phyloP scores from a whole-genome alignment of 2,113 vertebrate species.

The Lathamus discolor region DNA sequence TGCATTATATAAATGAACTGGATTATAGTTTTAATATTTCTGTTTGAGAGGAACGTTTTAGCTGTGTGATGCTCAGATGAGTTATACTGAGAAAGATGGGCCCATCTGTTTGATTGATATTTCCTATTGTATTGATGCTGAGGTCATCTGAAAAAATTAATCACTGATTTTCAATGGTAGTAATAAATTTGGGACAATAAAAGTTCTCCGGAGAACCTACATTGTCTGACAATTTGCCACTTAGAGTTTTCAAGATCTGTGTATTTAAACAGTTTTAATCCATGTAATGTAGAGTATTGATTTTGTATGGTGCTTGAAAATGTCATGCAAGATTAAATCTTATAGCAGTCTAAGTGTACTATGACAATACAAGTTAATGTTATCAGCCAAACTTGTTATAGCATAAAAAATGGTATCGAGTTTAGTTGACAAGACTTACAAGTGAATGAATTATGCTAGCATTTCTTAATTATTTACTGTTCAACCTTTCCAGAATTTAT shows the following conservation, averaged over 20 bases:
- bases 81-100: constrained; percentile 4
- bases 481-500: constrained; percentile 11
- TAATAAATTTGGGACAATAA: constrained; percentile 57
- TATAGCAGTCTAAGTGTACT: constrained; percentile 51
- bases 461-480: constrained; percentile 58
- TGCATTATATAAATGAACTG: not conserved
- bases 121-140: constrained; percentile 37
- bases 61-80: not conserved
- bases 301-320: constrained; percentile 69
- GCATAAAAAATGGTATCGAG: constrained; percentile 39
- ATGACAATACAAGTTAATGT: constrained; percentile 60
- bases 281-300: constrained; percentile 63
- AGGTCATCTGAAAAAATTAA: constrained; percentile 52
- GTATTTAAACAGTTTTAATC: constrained; percentile 70
- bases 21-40: not conserved
- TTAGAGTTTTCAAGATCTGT: constrained; percentile 54
- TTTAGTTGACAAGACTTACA: constrained; percentile 45
- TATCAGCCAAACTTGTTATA: constrained; percentile 61
- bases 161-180: constrained; percentile 52
- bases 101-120: constrained; percentile 38
- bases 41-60: constrained; percentile 3
- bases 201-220: constrained; percentile 45
- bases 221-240: constrained; percentile 56
- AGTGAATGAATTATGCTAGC: constrained; percentile 6
- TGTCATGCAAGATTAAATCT: constrained; percentile 67